Percentiles rank a stretch among this genome's conserved stretches.
Conservation (phyloP, 2,113 vertebrate species). For the Phalacrocorax carbo region DNA sequence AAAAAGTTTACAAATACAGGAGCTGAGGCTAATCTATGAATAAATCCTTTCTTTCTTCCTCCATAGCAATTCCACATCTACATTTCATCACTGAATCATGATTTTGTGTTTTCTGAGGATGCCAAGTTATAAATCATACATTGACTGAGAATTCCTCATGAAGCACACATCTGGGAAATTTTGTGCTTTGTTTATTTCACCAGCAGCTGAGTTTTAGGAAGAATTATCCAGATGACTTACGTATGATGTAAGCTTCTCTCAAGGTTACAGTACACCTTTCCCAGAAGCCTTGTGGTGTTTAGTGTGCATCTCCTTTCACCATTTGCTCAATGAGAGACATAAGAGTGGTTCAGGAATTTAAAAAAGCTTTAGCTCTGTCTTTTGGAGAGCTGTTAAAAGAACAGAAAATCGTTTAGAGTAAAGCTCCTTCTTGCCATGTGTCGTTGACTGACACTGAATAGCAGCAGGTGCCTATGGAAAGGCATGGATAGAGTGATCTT, state of each 20-base stretch:
- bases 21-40: not conserved
- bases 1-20: not conserved
- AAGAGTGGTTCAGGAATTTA: not conserved
- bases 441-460: not conserved
- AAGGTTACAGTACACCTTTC: not conserved
- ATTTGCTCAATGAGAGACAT: not conserved
- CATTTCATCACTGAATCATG: not conserved
- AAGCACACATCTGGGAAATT: slow-evolving; percentile 29
- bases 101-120: slow-evolving; percentile 8
- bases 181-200: slow-evolving; percentile 35
- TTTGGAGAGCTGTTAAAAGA: not conserved
- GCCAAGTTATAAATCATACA: not conserved
- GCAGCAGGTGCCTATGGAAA: slow-evolving; percentile 3
- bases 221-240: not conserved
- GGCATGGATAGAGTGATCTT: not conserved
- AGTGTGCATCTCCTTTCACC: not conserved
- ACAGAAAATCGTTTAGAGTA: not conserved
- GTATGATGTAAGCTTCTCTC: not conserved
- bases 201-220: not conserved
- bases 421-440: not conserved
- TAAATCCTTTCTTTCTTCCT: not conserved
- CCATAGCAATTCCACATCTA: not conserved
- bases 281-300: not conserved
- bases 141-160: not conserved
- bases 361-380: not conserved